These are phyloP conservation scores for Petaurus breviceps DNA, from an alignment of 2,113 vertebrate genomes.

Conservation along the genomic window DNA sequence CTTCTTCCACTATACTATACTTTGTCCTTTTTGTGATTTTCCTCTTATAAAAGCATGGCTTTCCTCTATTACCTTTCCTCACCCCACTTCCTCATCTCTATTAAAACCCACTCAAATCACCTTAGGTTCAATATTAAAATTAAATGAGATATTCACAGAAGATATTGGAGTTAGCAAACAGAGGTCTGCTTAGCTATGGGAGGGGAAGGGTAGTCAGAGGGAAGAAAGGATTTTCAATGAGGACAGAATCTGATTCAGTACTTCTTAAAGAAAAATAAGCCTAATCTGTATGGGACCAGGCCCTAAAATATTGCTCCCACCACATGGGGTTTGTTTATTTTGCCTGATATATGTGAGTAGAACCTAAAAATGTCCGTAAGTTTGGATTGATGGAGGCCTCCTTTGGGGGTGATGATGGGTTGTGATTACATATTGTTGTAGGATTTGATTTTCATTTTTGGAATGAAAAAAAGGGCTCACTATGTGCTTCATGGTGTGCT, in stretches of 20 bases:
- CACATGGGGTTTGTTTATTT: neutral
- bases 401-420: fast-evolving
- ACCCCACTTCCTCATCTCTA: too few species aligned
- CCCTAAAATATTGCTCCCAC: too few species aligned
- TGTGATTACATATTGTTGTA: too few species aligned
- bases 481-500: neutral
- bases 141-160: neutral
- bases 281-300: neutral
- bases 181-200: neutral
- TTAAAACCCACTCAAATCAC: too few species aligned
- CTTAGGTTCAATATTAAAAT: neutral
- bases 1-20: too few species aligned
- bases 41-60: too few species aligned
- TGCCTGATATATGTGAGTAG: neutral
- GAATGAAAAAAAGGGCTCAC: too few species aligned
- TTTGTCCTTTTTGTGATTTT: too few species aligned
- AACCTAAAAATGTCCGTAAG: neutral
- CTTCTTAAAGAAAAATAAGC: neutral
- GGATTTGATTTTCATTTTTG: too few species aligned
- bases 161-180: neutral
- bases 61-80: too few species aligned
- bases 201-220: neutral
- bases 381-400: too few species aligned
- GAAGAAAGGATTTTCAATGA: too few species aligned
- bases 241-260: neutral